Percentiles rank a stretch among this genome's conserved stretches.
These are phyloP conservation scores for Perizoma flavofasciatum DNA, from an alignment of 2,888 invertebrate species.

Conservation along the genomic window DNA sequence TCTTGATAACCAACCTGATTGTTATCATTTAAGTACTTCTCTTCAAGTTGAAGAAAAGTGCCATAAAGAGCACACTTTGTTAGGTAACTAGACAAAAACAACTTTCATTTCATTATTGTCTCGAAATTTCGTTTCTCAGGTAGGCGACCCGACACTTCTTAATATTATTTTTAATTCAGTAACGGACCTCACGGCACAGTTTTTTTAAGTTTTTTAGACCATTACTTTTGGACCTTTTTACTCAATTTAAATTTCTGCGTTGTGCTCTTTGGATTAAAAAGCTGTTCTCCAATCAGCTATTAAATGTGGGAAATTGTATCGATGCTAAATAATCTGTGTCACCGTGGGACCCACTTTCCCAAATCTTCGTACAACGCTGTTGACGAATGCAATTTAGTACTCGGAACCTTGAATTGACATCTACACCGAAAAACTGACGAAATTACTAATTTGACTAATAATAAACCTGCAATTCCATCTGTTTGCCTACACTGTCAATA, in stretches of 20 bases:
- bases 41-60: conserved; percentile 23
- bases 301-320: conserved; percentile 19
- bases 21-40: conserved; percentile 10
- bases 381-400: conserved; percentile 25
- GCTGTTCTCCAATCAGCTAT: background rate
- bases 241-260: conserved; percentile 5
- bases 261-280: background rate
- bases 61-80: conserved; percentile 28
- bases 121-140: conserved; percentile 51
- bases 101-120: conserved; percentile 55
- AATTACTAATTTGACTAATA: conserved; percentile 25
- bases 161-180: conserved; percentile 41
- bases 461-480: too few relatives aligned
- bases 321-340: conserved; percentile 48
- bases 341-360: conserved; percentile 41
- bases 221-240: conserved; percentile 23
- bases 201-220: conserved; percentile 19
- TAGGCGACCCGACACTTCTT: conserved; percentile 42
- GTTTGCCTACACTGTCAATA: too few relatives aligned
- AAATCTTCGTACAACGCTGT: conserved; percentile 39
- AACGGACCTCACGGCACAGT: conserved; percentile 39
- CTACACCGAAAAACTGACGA: conserved; percentile 41
- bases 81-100: conserved; percentile 53
- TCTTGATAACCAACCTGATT: conserved; percentile 13
- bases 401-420: conserved; percentile 54